Evolutionary conservation across 2,113 vertebrate genomes (phyloP), one percentile per base, ranked within the genome.

Genomic region (Rhinoptilus africanus): DNA sequence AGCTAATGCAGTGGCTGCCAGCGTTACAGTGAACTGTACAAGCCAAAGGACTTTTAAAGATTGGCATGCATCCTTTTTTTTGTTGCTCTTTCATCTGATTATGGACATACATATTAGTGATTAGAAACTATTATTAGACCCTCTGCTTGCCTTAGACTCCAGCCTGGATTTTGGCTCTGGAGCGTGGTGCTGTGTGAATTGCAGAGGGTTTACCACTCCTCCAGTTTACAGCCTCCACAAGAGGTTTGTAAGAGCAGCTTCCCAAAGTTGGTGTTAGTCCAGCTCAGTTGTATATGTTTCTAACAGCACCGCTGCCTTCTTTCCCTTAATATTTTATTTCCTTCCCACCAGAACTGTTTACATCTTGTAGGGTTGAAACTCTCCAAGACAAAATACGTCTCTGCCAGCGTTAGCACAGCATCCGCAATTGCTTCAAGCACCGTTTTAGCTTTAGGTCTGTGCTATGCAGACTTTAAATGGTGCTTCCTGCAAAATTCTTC

Each of bases 301-400:
- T 85, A 86, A 79, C 47, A 82, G 88, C 32, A 77, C 39, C 1
- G 0, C 91, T 91, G 78, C 74, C 53, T 82, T 82, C 56, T 93
- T 95, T 87, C 75, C 53, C 63, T 85, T 87, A 93, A 50, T 92
- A 79, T 89, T 95, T 95, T 92, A 73, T 92, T 95, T 96, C 89
- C 87, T 91, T 94, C 50, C 66, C 45, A 62, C 53, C 71, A 91
- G 57, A 92, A 87, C 57, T 93, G 92, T 91, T 96, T 97, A 76
- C 47, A 24, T 75, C 69, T 91, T 50, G 30, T 43, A 60, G 57
- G 14, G 6, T 17, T 94, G 86, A 94, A 94, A 41, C 48, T 84
- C 68, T 95, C 64, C 32, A 88, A 96, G 68, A 74, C 51, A 84
- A 72, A 90, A 81, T 86, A 48, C 6, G 2, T 72, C 68, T 81